Conservation (phyloP, 1,140 invertebrate genomes). For the Spodoptera frugiperda region DNA sequence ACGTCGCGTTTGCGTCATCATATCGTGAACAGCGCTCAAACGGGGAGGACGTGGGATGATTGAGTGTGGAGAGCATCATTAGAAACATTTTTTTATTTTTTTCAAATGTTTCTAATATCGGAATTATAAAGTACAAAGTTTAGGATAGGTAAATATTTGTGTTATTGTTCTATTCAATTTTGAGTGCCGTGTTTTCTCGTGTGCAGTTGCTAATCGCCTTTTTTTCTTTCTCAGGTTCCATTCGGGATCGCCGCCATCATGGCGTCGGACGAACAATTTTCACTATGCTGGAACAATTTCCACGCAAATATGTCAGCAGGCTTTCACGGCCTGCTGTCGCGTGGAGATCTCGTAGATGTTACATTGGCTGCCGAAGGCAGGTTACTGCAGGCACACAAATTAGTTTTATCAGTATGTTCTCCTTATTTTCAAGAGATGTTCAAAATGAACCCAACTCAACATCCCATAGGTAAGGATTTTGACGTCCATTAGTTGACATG, state of each 20-base stretch:
- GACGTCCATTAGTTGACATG: neutral
- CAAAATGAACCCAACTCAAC: slow-evolving; percentile 88
- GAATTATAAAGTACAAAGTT: slow-evolving; percentile 84
- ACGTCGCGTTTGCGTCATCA: slow-evolving; percentile 83
- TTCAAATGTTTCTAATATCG: slow-evolving; percentile 85
- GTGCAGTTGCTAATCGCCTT: slow-evolving; percentile 36
- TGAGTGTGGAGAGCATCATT: slow-evolving; percentile 70
- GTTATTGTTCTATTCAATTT: neutral
- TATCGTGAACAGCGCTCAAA: slow-evolving; percentile 77
- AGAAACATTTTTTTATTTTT: slow-evolving; percentile 77
- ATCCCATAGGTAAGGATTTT: slow-evolving; percentile 86
- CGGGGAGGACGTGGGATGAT: slow-evolving; percentile 80
- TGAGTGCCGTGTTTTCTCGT: slow-evolving; percentile 20
- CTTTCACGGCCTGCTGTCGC: slow-evolving; percentile 90
- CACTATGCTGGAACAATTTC: slow-evolving; percentile 92
- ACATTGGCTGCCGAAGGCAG: slow-evolving; percentile 93
- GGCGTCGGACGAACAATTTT: slow-evolving; percentile 92
- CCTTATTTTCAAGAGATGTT: slow-evolving; percentile 95
- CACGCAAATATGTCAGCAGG: slow-evolving; percentile 91
- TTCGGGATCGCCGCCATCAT: slow-evolving; percentile 86
- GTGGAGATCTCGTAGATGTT: slow-evolving; percentile 93
- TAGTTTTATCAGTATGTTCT: slow-evolving; percentile 94
- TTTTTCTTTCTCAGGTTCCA: slow-evolving; percentile 67
- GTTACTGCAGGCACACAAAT: slow-evolving; percentile 92
- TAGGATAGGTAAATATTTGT: slow-evolving; percentile 78